Conservation (phyloP, 2,888 invertebrate species). For the Lepas anatifera region DNA sequence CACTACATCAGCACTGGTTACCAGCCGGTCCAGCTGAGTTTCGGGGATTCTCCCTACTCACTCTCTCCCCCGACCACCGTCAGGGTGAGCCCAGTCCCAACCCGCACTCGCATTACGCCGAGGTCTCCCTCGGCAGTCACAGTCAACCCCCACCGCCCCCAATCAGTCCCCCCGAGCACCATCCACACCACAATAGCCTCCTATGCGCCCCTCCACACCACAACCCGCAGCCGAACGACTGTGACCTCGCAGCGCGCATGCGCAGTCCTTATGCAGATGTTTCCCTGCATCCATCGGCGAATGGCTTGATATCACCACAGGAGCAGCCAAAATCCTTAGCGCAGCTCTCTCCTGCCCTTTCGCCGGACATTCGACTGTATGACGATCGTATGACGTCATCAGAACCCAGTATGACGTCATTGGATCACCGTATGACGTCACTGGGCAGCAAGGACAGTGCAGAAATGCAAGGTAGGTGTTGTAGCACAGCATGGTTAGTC, state of each 20-base stretch:
- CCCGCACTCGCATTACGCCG: background rate
- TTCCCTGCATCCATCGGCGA: background rate
- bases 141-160: background rate
- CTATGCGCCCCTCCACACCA: background rate
- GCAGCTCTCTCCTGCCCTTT: background rate
- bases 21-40: slow-evolving; percentile 2
- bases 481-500: background rate
- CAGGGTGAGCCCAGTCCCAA: background rate
- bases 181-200: background rate
- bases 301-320: no score
- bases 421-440: background rate
- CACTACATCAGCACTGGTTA: background rate
- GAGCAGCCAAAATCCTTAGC: background rate
- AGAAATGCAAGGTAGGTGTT: background rate
- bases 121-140: background rate
- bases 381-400: background rate
- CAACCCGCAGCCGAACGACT: background rate
- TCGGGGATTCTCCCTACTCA: background rate
- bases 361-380: background rate
- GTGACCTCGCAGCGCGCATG: background rate
- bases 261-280: background rate
- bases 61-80: background rate
- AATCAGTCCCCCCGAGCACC: background rate
- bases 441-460: background rate
- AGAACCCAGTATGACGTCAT: no score